phyloP scores from a whole-genome alignment of 2,797 vertebrate species.

The Molossus alvarezi region DNA sequence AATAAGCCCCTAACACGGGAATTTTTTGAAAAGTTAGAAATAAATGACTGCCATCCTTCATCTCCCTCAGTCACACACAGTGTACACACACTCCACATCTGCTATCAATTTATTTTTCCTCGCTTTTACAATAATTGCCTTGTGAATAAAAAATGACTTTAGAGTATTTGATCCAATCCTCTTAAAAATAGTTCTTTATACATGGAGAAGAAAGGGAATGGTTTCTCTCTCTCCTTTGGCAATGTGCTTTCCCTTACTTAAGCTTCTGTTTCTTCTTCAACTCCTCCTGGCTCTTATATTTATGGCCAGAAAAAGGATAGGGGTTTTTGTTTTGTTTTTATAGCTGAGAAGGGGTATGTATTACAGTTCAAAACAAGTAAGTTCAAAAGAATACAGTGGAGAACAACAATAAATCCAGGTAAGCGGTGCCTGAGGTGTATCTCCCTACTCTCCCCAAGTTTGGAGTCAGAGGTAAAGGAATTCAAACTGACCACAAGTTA shows the following conservation, averaged over 20 bases:
- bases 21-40: constrained; percentile 72
- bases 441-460: neutral
- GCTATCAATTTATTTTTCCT: constrained; percentile 63
- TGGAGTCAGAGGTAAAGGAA: constrained; percentile 2
- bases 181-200: constrained; percentile 41
- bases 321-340: neutral
- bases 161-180: constrained; percentile 6
- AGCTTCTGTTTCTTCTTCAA: constrained; percentile 1
- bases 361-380: constrained; percentile 14
- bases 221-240: neutral
- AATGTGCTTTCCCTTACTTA: neutral
- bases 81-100: constrained; percentile 30
- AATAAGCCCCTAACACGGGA: constrained; percentile 35
- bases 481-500: neutral
- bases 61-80: constrained; percentile 25
- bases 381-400: neutral
- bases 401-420: neutral
- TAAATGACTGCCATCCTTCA: constrained; percentile 63
- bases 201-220: neutral
- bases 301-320: neutral
- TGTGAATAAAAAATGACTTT: constrained; percentile 40
- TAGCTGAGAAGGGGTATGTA: neutral
- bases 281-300: neutral
- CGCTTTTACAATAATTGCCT: constrained; percentile 49
- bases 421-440: accelerated